phyloP scores from a whole-genome alignment of 2,113 vertebrate species.

The Columba janthina region DNA sequence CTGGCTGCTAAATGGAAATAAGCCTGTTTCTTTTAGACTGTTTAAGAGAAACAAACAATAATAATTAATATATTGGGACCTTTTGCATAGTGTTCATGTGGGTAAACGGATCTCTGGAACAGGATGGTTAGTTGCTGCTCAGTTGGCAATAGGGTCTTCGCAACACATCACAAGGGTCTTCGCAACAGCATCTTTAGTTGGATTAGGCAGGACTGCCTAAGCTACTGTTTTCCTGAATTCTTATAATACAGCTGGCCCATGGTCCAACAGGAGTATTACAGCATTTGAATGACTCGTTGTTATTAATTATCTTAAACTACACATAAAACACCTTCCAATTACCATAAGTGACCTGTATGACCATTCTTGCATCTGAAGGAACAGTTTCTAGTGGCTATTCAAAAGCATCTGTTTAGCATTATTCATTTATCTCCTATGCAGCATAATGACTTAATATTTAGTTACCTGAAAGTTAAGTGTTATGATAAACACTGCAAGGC shows the following conservation, averaged over 20 bases:
- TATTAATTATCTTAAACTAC: background rate
- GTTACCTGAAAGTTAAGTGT: background rate
- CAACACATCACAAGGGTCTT: background rate
- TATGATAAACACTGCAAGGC: background rate
- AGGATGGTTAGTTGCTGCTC: background rate
- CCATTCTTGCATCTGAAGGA: background rate
- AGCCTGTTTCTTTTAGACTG: background rate
- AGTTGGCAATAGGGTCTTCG: background rate
- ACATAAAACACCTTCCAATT: background rate
- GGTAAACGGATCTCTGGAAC: background rate
- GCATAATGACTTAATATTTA: background rate
- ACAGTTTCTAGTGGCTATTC: background rate
- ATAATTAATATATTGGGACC: no score
- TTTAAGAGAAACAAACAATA: background rate
- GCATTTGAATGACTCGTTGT: background rate
- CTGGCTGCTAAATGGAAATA: background rate
- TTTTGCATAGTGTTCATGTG: rapidly evolving
- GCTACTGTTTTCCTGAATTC: background rate
- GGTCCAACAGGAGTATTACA: background rate
- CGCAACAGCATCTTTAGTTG: background rate
- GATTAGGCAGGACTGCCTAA: background rate
- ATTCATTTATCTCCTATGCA: background rate
- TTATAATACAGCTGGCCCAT: background rate
- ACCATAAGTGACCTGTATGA: background rate
- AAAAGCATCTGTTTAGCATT: background rate